A percentile compares a stretch with the other conserved stretches of the same genome.
Evolutionary conservation across 2,797 vertebrate species (phyloP).

Genomic region (Anniella stebbinsi): DNA sequence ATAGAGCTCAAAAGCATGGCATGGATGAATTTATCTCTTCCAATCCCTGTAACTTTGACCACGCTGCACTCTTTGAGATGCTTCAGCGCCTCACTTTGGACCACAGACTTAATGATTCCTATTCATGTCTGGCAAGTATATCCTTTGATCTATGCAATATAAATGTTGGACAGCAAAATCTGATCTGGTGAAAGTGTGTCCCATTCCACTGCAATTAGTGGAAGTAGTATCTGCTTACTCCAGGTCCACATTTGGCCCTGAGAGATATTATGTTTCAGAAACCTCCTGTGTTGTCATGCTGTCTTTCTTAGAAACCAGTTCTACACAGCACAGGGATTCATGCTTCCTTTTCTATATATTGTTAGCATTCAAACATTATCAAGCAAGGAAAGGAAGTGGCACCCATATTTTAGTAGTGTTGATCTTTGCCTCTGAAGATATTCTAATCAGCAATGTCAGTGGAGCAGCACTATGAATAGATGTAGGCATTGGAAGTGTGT

Average conservation of each 20-base stretch:
- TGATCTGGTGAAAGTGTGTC: conserved; percentile 66
- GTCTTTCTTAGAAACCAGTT: conserved; percentile 49
- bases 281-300: conserved; percentile 62
- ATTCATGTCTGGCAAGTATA: conserved; percentile 97
- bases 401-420: conserved; percentile 54
- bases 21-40: conserved; percentile 99
- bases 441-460: conserved; percentile 45
- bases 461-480: conserved; percentile 25
- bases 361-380: conserved; percentile 60
- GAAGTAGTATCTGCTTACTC: conserved; percentile 63
- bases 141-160: conserved; percentile 82
- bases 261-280: conserved; percentile 62
- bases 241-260: conserved; percentile 70
- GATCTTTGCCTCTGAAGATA: conserved; percentile 60
- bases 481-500: conserved; percentile 42
- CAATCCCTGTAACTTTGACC: conserved; percentile 99
- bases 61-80: conserved; percentile 95
- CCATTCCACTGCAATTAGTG: conserved; percentile 62
- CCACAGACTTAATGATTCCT: conserved; percentile 99
- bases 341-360: conserved; percentile 62
- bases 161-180: conserved; percentile 73
- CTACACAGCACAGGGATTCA: conserved; percentile 59
- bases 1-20: conserved; percentile 99
- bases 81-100: conserved; percentile 98
- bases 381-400: conserved; percentile 1